A percentile compares a stretch with the other conserved stretches of the same genome.
Evolutionary conservation across 2,797 vertebrate genomes (phyloP).

Genomic region (Melanotaenia parkinsoni): DNA sequence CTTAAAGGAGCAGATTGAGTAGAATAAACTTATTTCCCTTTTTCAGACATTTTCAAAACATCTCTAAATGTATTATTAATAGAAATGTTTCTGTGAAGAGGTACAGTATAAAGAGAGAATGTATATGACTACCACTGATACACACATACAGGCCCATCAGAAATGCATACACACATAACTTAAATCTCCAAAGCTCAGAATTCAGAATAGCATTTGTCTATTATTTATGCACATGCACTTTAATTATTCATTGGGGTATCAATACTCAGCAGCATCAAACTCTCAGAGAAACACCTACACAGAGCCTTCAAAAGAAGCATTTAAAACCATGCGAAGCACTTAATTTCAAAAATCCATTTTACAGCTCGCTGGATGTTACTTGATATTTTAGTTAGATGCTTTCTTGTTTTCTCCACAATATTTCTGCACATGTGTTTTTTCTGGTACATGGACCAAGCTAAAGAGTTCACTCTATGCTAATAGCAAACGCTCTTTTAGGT

Average conservation of each 20-base stretch:
- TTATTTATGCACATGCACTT: constrained; percentile 36
- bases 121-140: not conserved
- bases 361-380: not conserved
- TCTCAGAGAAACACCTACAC: constrained; percentile 12
- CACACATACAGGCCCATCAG: not conserved
- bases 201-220: constrained; percentile 22
- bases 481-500: too few species aligned
- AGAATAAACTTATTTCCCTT: not conserved
- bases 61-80: constrained; percentile 3
- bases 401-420: not conserved
- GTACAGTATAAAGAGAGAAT: not conserved
- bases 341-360: not conserved
- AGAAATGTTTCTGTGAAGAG: not conserved
- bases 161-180: constrained; percentile 7
- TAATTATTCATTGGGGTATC: constrained; percentile 45
- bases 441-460: too few species aligned
- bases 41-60: not conserved
- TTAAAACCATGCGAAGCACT: not conserved
- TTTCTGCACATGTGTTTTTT: not conserved
- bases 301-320: not conserved
- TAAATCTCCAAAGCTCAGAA: constrained; percentile 15
- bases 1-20: constrained; percentile 12
- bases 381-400: not conserved
- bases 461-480: too few species aligned
- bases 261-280: constrained; percentile 28